Conservation (phyloP, 2,797 vertebrate species). For the Nyctibius grandis region DNA sequence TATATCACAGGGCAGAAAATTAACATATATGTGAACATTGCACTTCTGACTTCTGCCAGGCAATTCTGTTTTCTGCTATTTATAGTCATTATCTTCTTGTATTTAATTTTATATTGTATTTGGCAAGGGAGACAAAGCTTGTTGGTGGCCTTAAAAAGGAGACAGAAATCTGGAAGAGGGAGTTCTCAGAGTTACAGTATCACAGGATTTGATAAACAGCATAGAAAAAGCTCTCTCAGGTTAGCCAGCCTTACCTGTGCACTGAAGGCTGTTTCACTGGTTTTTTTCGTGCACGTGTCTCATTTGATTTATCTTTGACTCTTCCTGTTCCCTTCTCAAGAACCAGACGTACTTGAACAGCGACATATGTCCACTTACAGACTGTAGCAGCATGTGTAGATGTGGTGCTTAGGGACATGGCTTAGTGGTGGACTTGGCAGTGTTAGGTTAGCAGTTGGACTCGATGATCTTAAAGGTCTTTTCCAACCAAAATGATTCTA, state of each 20-base stretch:
- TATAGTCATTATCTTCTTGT: not conserved
- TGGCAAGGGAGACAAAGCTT: not conserved
- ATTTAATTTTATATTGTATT: not conserved
- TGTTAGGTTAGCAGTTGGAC: no score
- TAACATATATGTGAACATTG: not conserved
- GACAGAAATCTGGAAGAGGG: not conserved
- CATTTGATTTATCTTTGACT: not conserved
- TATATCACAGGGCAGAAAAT: not conserved
- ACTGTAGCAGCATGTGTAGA: no score
- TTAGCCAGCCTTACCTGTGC: not conserved
- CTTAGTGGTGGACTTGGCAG: no score
- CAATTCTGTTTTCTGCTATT: not conserved
- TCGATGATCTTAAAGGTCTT: no score
- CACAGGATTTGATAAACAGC: not conserved
- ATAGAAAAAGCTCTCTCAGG: not conserved
- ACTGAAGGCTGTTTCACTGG: not conserved
- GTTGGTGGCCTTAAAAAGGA: not conserved
- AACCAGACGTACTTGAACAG: not conserved
- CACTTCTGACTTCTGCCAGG: not conserved
- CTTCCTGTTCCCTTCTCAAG: not conserved
- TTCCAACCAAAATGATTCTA: no score
- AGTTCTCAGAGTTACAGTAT: not conserved
- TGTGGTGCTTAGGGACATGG: no score
- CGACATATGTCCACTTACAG: accelerated
- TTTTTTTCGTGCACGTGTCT: not conserved